phyloP scores from a whole-genome alignment of 92 coral and sea anemone genomes.

The Ricordea florida region DNA sequence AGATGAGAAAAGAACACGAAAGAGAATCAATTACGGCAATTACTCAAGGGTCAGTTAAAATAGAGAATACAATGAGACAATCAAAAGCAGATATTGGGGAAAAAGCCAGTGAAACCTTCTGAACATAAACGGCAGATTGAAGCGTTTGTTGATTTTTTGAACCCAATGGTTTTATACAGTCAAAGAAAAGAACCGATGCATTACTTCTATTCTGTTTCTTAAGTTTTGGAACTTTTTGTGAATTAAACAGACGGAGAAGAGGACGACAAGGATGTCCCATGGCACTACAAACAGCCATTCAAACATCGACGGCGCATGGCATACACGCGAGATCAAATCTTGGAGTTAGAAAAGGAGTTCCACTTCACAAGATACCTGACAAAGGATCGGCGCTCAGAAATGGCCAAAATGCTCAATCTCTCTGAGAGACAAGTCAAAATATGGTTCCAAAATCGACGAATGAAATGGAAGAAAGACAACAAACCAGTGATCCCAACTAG shows the following conservation, averaged over 20 bases:
- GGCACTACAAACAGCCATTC: slow-evolving; percentile 98
- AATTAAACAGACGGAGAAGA: slow-evolving; percentile 32
- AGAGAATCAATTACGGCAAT: slow-evolving; percentile 2
- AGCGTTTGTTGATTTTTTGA: background rate
- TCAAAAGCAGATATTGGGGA: background rate
- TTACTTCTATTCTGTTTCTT: no score
- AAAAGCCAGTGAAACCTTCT: background rate
- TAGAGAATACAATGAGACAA: slow-evolving; percentile 5
- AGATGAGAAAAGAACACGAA: no score
- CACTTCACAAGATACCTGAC: slow-evolving; percentile 98
- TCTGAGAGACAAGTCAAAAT: slow-evolving; percentile 98
- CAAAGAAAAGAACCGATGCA: no score
- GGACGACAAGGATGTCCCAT: slow-evolving; percentile 73
- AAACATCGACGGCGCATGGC: slow-evolving; percentile 95
- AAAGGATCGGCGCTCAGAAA: slow-evolving; percentile 92
- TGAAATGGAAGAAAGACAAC: slow-evolving; percentile 99
- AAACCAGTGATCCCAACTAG: slow-evolving; percentile 98
- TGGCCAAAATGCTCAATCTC: slow-evolving; percentile 84
- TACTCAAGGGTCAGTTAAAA: slow-evolving; percentile 24
- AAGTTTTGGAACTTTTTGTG: no score
- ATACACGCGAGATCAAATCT: slow-evolving; percentile 88
- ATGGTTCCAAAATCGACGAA: slow-evolving; percentile 99
- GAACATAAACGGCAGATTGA: background rate
- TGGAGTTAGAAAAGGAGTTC: slow-evolving; percentile 97
- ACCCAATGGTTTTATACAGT: no score